Evolutionary conservation across 53 echinoderm and acorn worm genomes (phyloP), one percentile per base, ranked within the genome.

Genomic region (Crossaster papposus): DNA sequence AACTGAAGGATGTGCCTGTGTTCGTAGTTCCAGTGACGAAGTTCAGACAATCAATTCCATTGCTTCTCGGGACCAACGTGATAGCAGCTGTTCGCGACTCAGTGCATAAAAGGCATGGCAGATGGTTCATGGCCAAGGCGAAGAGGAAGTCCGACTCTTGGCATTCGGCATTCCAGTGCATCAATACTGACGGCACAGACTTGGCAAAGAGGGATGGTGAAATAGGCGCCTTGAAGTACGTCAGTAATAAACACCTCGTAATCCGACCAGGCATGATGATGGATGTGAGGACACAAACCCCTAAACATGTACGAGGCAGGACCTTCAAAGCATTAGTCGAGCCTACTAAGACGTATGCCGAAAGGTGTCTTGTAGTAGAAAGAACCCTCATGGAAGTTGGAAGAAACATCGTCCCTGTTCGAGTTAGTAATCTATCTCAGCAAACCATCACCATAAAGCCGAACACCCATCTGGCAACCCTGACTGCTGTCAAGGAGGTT

Each of bases 51-150:
- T 23, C 51, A 1, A 91, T 85, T 7, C 91, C 85, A 14, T 62
- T 78, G 64, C 31, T 91, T 22, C 51, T 91, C 4, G 91, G 91
- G 52, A 91, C 91, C 30, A 91, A 91, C 51, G 91, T 91, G 20
- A 63, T 91, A 31, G 70, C 52, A 6, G 84, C 91, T 30, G 68
- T 52, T 14, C 78, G 71, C 24, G 85, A 78, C 35, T 31, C 30
- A 36, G 44, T 91, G 22, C 91, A 91, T 38, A 30, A 3, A 24
- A 34, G 30, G 50, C 30, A 83, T 76, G 90, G 90, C n/a, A 72
- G 83, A 28, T 34, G 36, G 5, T 91, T 91, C 68, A 85, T 91
- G 85, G 54, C 37, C 4, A 75, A 33, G 30, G 75, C 30, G 14
- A 30, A 75, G 18, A 68, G 54, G 44, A 11, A 73, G 72, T 34